Base-by-base conservation (phyloP, 92 coral and sea anemone species). In the Zoanthus gigantus region DNA sequence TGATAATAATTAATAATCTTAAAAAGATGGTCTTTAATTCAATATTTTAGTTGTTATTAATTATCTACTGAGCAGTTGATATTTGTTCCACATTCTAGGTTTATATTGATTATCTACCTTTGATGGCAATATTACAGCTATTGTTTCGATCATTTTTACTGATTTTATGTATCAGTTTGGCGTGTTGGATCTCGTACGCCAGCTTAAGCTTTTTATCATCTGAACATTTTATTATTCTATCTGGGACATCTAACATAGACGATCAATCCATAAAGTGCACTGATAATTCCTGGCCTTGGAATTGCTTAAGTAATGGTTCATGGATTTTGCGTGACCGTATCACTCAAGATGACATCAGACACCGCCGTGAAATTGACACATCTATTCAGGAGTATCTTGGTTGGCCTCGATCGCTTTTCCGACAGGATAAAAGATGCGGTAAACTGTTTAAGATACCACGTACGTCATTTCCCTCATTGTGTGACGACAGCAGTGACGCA, bases 341-440 rank as follows among this genome's bases (percentile, higher is more conserved):
- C 48, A 88, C 89, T 10, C 54, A 68, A 57, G 86, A 89, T 34
- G 79, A 72, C 29, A 66, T 90, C 17, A 46, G 61, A 52, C 82
- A 82, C 16, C 89, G 94, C 15, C 74, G 88, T 61, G 77, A 83
- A 13, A 82, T 73, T 50, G 94, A 93, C 17, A 68, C 80, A 42
- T 78, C 63, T 15, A 48, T 93, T 61, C 91, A 79, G 11, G 93
- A 86, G 42, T 91, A 89, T 77, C 92, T 76, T 81, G 91, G 86
- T 11, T 93, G 88, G 80, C 94, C 96, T 7, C 73, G 83, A 9
- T 85, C 18, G 30, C 77, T 93, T 52, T 73, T 74, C 30, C 79
- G 94, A 52, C 28, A 71, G 28, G 96, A 93, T 63, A 83, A 75
- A n/a, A 91, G 89, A 45, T 93, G 96, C 56, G 96, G 96, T 18